A percentile compares a stretch with the other conserved stretches of the same genome.
Evolutionary conservation across 2,888 invertebrate species (phyloP).

Genomic region (Macropis europaea): DNA sequence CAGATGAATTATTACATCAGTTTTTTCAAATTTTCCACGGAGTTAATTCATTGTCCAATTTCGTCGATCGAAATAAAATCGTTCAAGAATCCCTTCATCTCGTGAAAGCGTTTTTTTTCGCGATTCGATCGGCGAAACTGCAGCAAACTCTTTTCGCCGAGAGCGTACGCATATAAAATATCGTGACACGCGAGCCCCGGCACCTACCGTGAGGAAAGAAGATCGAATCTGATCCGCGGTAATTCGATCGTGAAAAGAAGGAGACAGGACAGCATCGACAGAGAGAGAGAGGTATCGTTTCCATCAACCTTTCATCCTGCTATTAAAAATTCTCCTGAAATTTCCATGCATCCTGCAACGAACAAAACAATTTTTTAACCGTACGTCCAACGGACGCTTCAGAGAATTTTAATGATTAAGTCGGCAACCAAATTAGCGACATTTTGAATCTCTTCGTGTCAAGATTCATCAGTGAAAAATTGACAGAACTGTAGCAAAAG

Average conservation of each 20-base stretch:
- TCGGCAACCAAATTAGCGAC: no score
- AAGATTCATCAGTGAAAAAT: no score
- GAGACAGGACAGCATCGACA: constrained; percentile 9
- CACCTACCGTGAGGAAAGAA: constrained; percentile 37
- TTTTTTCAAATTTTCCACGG: no score
- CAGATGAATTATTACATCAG: no score
- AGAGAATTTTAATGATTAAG: no score
- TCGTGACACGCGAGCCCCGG: constrained; percentile 45
- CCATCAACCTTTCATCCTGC: constrained; percentile 23
- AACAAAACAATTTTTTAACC: constrained; percentile 8
- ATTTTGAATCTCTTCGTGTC: no score
- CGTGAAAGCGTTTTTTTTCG: no score
- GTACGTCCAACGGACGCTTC: no score
- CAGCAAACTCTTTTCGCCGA: background rate
- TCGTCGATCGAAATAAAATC: no score
- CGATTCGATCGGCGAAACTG: background rate
- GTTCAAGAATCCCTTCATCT: no score
- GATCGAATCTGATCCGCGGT: constrained; percentile 49
- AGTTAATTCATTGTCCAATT: no score
- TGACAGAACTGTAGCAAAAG: no score
- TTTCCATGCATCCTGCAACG: background rate
- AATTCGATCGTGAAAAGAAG: constrained; percentile 43
- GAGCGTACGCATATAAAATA: constrained; percentile 35
- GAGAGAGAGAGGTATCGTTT: constrained; percentile 29
- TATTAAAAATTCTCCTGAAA: constrained; percentile 16